Percentiles rank a stretch among this genome's conserved stretches.
Conservation (phyloP, 2,888 invertebrate genomes). For the Coelinius sp. region DNA sequence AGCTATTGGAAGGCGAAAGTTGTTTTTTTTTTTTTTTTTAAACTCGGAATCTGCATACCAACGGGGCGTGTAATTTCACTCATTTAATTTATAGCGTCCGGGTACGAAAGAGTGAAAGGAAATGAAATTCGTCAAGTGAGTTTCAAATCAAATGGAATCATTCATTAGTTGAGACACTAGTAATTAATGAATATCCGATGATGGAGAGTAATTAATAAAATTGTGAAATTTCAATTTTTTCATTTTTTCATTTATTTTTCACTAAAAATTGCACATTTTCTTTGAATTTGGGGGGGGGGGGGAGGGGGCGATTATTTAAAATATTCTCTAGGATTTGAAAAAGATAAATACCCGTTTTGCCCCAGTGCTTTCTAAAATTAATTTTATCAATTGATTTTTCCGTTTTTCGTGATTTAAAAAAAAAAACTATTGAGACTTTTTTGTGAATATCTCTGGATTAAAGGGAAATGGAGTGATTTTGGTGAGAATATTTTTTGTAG, state of each 20-base stretch:
- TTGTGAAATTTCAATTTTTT: not conserved
- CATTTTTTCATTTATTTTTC: too few relatives aligned
- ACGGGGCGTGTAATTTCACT: conserved; percentile 59
- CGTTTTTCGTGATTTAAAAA: too few relatives aligned
- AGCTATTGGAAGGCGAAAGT: not conserved
- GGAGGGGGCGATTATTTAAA: not conserved
- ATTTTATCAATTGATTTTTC: too few relatives aligned
- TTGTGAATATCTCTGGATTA: too few relatives aligned
- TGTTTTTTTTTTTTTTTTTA: not conserved
- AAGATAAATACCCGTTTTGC: not conserved
- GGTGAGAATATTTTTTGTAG: too few relatives aligned
- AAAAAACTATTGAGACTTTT: too few relatives aligned
- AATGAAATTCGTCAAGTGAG: conserved; percentile 1
- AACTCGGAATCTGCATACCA: conserved; percentile 25
- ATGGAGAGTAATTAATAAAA: not conserved
- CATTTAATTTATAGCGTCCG: conserved; percentile 60
- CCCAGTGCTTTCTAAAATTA: not conserved
- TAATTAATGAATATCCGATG: not conserved
- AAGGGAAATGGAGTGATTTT: too few relatives aligned
- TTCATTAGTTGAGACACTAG: not conserved
- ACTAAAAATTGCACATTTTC: too few relatives aligned
- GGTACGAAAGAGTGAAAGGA: conserved; percentile 55
- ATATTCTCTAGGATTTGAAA: not conserved
- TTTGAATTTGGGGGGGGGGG: too few relatives aligned
- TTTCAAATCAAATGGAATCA: not conserved